phyloP scores from a whole-genome alignment of 2,113 vertebrate genomes.

The Podocnemis expansa region DNA sequence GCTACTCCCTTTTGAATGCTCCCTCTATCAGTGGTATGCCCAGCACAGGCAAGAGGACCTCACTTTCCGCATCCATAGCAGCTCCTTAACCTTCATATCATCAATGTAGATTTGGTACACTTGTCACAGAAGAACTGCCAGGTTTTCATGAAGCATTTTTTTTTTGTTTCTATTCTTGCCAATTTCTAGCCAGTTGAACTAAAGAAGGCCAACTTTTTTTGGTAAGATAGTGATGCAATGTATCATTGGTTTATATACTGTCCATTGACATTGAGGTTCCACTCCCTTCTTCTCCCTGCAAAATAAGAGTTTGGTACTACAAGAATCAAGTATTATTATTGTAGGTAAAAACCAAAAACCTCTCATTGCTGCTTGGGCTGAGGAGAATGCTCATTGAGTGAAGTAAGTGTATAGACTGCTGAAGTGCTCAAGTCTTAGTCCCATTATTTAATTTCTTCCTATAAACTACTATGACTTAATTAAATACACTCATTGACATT shows the following conservation, averaged over 20 bases:
- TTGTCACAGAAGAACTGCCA: not conserved
- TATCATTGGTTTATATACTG: not conserved
- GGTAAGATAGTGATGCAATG: not conserved
- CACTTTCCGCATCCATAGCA: no score
- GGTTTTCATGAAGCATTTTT: not conserved
- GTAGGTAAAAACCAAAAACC: constrained; percentile 24
- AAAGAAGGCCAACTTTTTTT: not conserved
- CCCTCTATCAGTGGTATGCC: not conserved
- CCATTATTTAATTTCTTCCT: constrained; percentile 45
- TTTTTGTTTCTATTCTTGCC: not conserved
- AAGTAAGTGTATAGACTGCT: constrained; percentile 53
- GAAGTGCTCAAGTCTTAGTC: constrained; percentile 41
- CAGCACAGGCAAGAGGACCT: no score
- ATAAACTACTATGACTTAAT: constrained; percentile 45
- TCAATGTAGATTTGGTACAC: not conserved
- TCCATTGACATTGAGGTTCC: not conserved
- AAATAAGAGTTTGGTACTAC: not conserved
- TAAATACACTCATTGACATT: not conserved
- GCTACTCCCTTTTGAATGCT: not conserved
- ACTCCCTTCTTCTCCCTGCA: constrained; percentile 38
- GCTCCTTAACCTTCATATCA: not conserved
- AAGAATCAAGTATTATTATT: constrained; percentile 22
- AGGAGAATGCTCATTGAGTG: constrained; percentile 51
- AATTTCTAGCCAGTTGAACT: not conserved
- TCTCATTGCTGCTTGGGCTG: not conserved